Evolutionary conservation across 2,797 vertebrate species (phyloP).

Genomic region (Phataginus tricuspis): DNA sequence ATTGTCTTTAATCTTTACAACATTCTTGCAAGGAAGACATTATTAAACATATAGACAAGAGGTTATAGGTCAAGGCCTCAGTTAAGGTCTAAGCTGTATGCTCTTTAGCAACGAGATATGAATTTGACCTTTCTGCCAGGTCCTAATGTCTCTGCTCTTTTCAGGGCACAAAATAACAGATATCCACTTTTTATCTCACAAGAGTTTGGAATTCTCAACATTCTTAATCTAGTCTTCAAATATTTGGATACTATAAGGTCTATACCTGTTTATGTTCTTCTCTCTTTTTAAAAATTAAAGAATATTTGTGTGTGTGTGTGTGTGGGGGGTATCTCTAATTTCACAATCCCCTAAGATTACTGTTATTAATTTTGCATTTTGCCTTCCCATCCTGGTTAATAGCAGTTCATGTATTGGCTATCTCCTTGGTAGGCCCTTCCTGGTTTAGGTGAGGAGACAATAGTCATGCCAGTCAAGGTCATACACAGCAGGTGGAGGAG

Average conservation of each 20-base stretch:
- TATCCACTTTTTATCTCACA: neutral
- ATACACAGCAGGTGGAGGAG: neutral
- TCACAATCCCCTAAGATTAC: neutral
- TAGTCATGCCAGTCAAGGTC: neutral
- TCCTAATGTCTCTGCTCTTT: neutral
- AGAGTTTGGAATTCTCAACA: neutral
- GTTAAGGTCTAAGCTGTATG: neutral
- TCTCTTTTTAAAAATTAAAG: neutral
- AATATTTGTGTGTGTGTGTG: neutral
- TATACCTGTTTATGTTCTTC: neutral
- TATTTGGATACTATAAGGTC: neutral
- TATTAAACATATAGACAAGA: neutral
- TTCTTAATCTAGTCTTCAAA: neutral
- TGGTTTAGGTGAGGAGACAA: neutral
- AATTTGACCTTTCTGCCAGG: neutral
- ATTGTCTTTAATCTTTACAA: neutral
- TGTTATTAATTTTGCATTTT: constrained; percentile 42
- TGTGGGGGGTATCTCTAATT: neutral
- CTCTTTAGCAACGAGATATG: neutral
- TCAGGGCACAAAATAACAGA: neutral
- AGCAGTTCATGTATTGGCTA: neutral
- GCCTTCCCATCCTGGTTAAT: neutral
- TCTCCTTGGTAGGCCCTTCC: neutral
- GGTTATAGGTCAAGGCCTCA: neutral
- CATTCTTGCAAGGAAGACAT: neutral